These are phyloP conservation scores for Zelostemma sp. DNA, from an alignment of 1,140 invertebrate genomes.

Conservation along the genomic window DNA sequence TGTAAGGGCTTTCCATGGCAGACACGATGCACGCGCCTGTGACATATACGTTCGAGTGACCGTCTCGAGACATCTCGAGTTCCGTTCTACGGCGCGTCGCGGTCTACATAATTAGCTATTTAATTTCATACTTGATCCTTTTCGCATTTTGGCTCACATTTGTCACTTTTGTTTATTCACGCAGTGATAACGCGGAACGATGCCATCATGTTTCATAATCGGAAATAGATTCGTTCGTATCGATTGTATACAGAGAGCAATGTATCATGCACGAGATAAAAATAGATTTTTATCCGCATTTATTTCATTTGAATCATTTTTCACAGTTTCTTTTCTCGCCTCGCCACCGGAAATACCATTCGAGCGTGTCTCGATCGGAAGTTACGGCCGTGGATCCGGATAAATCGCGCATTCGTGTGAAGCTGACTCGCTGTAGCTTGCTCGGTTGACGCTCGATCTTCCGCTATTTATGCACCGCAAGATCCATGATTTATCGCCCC, in stretches of 20 bases:
- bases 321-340: slow-evolving; percentile 17
- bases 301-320: slow-evolving; percentile 32
- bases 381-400: slow-evolving; percentile 6
- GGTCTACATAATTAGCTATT: slow-evolving; percentile 33
- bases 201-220: slow-evolving; percentile 14
- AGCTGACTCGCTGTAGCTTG: slow-evolving; percentile 17
- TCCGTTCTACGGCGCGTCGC: slow-evolving; percentile 13
- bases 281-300: slow-evolving; percentile 24
- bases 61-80: slow-evolving; percentile 32
- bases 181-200: too few species aligned
- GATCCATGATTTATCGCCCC: slow-evolving; percentile 43
- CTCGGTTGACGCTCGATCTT: slow-evolving; percentile 41
- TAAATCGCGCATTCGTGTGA: slow-evolving; percentile 31
- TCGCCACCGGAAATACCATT: slow-evolving; percentile 23
- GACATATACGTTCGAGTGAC: slow-evolving; percentile 18
- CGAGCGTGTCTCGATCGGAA: slow-evolving; percentile 23
- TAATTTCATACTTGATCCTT: slow-evolving; percentile 18
- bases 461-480: slow-evolving; percentile 41
- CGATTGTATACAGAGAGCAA: slow-evolving; percentile 2
- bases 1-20: slow-evolving; percentile 27
- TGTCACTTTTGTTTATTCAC: too few species aligned
- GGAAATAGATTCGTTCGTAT: slow-evolving; percentile 14
- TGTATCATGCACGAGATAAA: slow-evolving; percentile 12
- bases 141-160: too few species aligned
- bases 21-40: slow-evolving; percentile 9